A percentile compares a stretch with the other conserved stretches of the same genome.
Conservation (phyloP, 2,888 invertebrate genomes). For the Harpalus rufipes region DNA sequence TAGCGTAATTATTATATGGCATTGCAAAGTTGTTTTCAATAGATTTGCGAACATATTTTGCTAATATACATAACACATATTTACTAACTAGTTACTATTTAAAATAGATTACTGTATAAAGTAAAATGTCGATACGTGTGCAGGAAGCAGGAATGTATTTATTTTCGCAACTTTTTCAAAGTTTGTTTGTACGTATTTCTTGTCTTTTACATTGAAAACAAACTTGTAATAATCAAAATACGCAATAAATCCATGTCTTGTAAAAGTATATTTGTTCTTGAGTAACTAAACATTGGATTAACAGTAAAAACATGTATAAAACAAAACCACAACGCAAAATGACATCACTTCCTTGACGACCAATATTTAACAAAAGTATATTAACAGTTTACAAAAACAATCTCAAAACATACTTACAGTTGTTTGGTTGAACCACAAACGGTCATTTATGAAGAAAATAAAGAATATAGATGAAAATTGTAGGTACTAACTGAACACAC, state of each 20-base stretch:
- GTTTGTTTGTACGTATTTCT: too few relatives aligned
- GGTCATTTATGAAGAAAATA: conserved; percentile 22
- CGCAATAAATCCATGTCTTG: neutral
- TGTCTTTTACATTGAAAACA: neutral
- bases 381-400: neutral
- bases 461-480: neutral
- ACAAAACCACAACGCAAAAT: neutral
- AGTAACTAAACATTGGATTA: neutral
- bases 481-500: conserved; percentile 1
- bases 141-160: too few relatives aligned
- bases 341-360: neutral
- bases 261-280: neutral
- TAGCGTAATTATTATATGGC: conserved; percentile 8
- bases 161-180: neutral
- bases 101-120: too few relatives aligned
- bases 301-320: neutral
- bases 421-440: neutral
- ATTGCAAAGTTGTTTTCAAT: neutral
- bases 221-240: neutral
- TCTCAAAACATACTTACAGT: conserved; percentile 27
- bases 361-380: neutral
- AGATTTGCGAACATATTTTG: conserved; percentile 9
- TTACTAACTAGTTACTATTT: too few relatives aligned
- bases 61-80: too few relatives aligned
- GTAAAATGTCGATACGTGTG: too few relatives aligned